These are phyloP conservation scores for Metacarcinus magister DNA, from an alignment of 2,888 invertebrate species.

Conservation along the genomic window DNA sequence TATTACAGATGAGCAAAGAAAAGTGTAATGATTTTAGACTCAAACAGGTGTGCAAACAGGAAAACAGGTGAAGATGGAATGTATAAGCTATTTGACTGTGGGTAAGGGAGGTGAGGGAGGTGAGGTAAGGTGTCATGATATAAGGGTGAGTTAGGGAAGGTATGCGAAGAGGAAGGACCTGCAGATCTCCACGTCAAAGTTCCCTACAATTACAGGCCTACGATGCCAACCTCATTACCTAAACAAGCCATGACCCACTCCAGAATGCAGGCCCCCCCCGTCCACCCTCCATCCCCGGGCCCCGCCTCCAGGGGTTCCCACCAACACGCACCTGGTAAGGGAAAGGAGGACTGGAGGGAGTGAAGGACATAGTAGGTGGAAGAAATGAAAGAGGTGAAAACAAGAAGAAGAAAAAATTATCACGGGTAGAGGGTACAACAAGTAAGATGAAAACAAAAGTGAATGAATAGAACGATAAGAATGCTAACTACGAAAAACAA, in stretches of 20 bases:
- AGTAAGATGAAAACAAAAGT: neutral
- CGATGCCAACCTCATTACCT: slow-evolving; percentile 36
- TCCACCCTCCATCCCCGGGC: neutral
- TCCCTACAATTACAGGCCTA: slow-evolving; percentile 20
- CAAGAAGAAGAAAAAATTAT: neutral
- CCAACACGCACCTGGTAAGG: slow-evolving; percentile 6
- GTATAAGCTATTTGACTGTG: neutral
- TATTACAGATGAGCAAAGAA: neutral
- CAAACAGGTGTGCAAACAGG: neutral
- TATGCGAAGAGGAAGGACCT: neutral
- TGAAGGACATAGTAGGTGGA: neutral
- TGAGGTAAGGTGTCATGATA: neutral
- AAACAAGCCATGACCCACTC: slow-evolving; percentile 49
- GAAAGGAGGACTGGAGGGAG: neutral
- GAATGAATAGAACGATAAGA: neutral
- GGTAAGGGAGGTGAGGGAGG: neutral
- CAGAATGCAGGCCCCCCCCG: slow-evolving; percentile 11
- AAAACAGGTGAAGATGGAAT: neutral
- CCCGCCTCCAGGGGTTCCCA: slow-evolving; percentile 44
- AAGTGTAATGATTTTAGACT: neutral
- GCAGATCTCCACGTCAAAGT: neutral
- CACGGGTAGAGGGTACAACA: neutral
- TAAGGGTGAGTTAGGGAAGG: neutral
- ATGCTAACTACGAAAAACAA: neutral
- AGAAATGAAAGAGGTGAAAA: neutral